These are phyloP conservation scores for Lagodon rhomboides DNA, from an alignment of 2,797 vertebrate species.

Conservation along the genomic window DNA sequence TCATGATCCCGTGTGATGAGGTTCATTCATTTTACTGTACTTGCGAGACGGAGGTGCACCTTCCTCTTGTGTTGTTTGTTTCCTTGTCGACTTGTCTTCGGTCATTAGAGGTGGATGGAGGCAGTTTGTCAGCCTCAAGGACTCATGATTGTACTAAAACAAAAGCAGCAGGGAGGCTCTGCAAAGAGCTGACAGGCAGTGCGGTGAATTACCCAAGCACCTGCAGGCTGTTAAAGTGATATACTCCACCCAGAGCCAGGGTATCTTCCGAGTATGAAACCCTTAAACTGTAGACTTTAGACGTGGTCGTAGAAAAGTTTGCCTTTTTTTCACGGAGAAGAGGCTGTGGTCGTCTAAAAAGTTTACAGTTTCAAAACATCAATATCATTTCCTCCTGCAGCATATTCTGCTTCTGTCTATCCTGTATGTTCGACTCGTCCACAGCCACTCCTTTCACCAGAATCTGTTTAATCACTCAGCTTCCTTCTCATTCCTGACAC, in stretches of 20 bases:
- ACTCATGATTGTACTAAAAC: slow-evolving; percentile 67
- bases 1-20: slow-evolving; percentile 55
- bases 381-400: not conserved
- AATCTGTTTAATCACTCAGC: not conserved
- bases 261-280: slow-evolving; percentile 25
- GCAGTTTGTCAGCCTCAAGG: slow-evolving; percentile 65
- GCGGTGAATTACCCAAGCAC: slow-evolving; percentile 52
- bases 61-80: slow-evolving; percentile 52
- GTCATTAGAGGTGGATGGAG: slow-evolving; percentile 62
- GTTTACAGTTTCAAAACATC: not conserved
- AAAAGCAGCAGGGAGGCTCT: slow-evolving; percentile 59
- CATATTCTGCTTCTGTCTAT: not conserved
- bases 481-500: not conserved
- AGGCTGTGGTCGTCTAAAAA: slow-evolving; percentile 16
- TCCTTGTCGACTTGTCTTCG: slow-evolving; percentile 54
- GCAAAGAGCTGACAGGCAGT: slow-evolving; percentile 47
- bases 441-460: not conserved
- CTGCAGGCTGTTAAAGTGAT: slow-evolving; percentile 60
- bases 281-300: slow-evolving; percentile 10
- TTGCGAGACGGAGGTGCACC: slow-evolving; percentile 19
- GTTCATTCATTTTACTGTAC: slow-evolving; percentile 45
- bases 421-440: not conserved
- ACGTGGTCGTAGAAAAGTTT: slow-evolving; percentile 25
- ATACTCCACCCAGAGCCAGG: slow-evolving; percentile 30
- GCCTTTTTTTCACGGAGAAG: slow-evolving; percentile 16